Percentiles rank a stretch among this genome's conserved stretches.
Evolutionary conservation across 2,113 vertebrate species (phyloP).

Genomic region (Circaetus gallicus): DNA sequence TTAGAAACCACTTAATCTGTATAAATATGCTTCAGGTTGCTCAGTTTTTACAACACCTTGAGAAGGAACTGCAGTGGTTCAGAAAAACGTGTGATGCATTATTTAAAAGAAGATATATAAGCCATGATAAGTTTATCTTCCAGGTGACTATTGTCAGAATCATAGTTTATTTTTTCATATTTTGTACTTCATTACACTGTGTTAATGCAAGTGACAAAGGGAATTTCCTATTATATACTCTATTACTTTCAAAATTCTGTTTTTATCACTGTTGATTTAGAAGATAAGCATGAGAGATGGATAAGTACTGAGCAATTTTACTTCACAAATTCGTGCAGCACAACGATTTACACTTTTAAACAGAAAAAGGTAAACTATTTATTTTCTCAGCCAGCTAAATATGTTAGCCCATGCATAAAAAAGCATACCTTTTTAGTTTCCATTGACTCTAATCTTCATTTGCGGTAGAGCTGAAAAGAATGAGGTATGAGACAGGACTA

Average conservation of each 20-base stretch:
- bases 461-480: constrained; percentile 33
- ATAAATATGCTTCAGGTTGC: constrained; percentile 68
- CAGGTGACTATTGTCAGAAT: background rate
- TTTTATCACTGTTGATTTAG: constrained; percentile 50
- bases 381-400: constrained; percentile 36
- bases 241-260: constrained; percentile 29
- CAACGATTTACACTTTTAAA: constrained; percentile 37
- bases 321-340: constrained; percentile 25
- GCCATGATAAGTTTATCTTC: constrained; percentile 6
- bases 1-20: constrained; percentile 56
- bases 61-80: constrained; percentile 31
- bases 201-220: constrained; percentile 14
- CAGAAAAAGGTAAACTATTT: constrained; percentile 35
- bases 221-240: constrained; percentile 21
- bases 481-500: background rate
- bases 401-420: constrained; percentile 10
- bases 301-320: constrained; percentile 21
- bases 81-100: constrained; percentile 17
- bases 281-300: constrained; percentile 14
- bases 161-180: background rate
- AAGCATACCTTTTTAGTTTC: background rate
- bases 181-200: constrained; percentile 9
- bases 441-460: constrained; percentile 38
- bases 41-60: constrained; percentile 59
- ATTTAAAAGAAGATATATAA: constrained; percentile 55